A percentile compares a stretch with the other conserved stretches of the same genome.
phyloP scores from a whole-genome alignment of 2,797 vertebrate genomes.

The Gouania willdenowi region DNA sequence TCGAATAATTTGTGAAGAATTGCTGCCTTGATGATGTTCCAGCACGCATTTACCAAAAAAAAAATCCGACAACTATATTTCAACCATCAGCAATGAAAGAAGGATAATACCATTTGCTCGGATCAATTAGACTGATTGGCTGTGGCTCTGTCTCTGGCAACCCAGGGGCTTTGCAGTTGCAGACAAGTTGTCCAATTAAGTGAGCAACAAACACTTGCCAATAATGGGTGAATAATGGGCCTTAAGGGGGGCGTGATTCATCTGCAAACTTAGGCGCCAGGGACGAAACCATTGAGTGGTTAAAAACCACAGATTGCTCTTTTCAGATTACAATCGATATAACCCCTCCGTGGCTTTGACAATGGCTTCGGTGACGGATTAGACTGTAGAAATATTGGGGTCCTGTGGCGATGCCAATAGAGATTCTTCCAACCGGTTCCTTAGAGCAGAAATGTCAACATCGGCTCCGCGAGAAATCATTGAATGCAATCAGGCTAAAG shows the following conservation, averaged over 20 bases:
- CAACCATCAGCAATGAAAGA: slow-evolving; percentile 37
- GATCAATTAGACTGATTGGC: slow-evolving; percentile 73
- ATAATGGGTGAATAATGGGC: slow-evolving; percentile 74
- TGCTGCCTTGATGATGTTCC: no score
- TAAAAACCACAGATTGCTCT: slow-evolving; percentile 65
- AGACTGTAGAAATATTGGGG: slow-evolving; percentile 46
- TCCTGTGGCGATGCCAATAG: slow-evolving; percentile 47
- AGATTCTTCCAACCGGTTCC: slow-evolving; percentile 30
- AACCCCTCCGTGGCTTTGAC: slow-evolving; percentile 52
- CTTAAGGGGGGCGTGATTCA: slow-evolving; percentile 62
- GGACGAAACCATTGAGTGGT: slow-evolving; percentile 48
- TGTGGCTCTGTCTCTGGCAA: slow-evolving; percentile 56
- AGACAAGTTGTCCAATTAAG: slow-evolving; percentile 76
- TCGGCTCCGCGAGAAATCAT: slow-evolving; percentile 20
- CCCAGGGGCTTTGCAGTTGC: slow-evolving; percentile 62
- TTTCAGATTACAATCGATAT: slow-evolving; percentile 64
- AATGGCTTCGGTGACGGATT: slow-evolving; percentile 51
- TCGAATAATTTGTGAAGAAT: no score
- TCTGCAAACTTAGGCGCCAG: slow-evolving; percentile 54
- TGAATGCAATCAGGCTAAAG: slow-evolving; percentile 18
- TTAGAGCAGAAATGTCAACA: slow-evolving; percentile 42
- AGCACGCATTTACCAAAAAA: no score
- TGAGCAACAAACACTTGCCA: slow-evolving; percentile 67
- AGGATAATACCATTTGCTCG: slow-evolving; percentile 55
- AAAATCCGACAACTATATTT: slow-evolving; percentile 19